Base-by-base conservation (phyloP, 2,888 invertebrate genomes). In the Leptopterna dolabrata region DNA sequence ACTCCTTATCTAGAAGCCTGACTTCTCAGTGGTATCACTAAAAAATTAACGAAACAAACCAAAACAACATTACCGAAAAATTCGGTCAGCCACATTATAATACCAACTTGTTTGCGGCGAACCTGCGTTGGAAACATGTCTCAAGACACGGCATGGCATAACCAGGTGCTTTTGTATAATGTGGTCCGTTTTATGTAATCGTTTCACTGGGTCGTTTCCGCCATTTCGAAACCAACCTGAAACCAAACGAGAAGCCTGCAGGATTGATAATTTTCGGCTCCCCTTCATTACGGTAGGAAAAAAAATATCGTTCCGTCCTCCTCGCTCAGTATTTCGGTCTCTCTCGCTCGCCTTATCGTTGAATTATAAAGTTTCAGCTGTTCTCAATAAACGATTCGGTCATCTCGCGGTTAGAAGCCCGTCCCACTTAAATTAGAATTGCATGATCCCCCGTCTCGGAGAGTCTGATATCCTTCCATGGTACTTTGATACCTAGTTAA, bases 91-190 rank as follows among this genome's bases (percentile, higher is more conserved):
- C 36, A 36, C 36, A 36, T 36, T 36, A 36, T 7, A 36, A 36
- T 36, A 36, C 7, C 36, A 36, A 4, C 7, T 36, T 63, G 19
- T 24, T 63, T 6, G 63, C 19, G 63, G 6, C 19, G 27, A 24
- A 19, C n/a, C 13, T 24, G 63, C 63, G 24, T 63, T 63, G 63
- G 63, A 24, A 63, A 24, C 63, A 36, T 30, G 73, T 73, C 73
- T 73, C 73, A 30, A 73, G 36, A 70, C 70, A 19, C 70, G 11
- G 11, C 70, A 9, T 29, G 29, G 73, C 41, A 73, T 73, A 73
- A 73, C 73, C 36, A 36, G 73, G 41, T 73, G 63, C 73, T 29
- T 73, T 73, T 41, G 73, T 73, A 73, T 73, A 73, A 73, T 73
- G 73, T 36, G 41, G 73, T 73, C 19, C 36, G 36, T 41, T 73